phyloP scores from a whole-genome alignment of 2,888 invertebrate species.

The Orchesella flavescens region DNA sequence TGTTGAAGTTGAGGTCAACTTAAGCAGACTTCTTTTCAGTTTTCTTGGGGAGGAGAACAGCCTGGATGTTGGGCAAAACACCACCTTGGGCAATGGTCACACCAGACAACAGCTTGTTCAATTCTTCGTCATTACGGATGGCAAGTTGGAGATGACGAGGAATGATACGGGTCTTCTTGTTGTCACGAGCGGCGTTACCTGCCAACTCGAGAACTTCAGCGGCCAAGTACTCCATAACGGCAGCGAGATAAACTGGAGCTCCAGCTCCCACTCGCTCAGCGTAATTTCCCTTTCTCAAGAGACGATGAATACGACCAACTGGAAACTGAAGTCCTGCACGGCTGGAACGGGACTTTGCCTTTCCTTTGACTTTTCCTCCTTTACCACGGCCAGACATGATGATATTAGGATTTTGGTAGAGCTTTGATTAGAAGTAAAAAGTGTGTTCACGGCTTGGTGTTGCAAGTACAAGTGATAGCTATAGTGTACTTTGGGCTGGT shows the following conservation, averaged over 20 bases:
- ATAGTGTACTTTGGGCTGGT: too few species aligned
- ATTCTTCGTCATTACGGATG: conserved; percentile 87
- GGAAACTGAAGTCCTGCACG: conserved; percentile 73
- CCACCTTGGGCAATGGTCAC: conserved; percentile 83
- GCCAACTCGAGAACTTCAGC: conserved; percentile 47
- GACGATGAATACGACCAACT: conserved; percentile 74
- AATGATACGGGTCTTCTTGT: conserved; percentile 83
- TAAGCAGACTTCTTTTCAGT: conserved; percentile 61
- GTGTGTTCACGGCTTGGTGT: too few species aligned
- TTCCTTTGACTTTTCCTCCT: conserved; percentile 75
- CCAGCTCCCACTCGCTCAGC: conserved; percentile 52
- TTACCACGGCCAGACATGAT: conserved; percentile 75
- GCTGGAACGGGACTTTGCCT: conserved; percentile 74
- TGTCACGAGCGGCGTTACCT: conserved; percentile 80
- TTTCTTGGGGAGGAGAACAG: conserved; percentile 83
- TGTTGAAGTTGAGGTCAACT: neutral
- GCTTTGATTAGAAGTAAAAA: too few species aligned
- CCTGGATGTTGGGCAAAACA: conserved; percentile 84
- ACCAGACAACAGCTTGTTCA: conserved; percentile 84
- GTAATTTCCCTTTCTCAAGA: conserved; percentile 79
- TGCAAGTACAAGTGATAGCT: too few species aligned
- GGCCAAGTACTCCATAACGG: conserved; percentile 51
- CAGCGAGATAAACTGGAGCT: conserved; percentile 53
- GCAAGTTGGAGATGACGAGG: conserved; percentile 87
- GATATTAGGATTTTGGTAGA: too few species aligned